Base-by-base conservation (phyloP, 2,888 invertebrate species). In the Mythimna pallens region DNA sequence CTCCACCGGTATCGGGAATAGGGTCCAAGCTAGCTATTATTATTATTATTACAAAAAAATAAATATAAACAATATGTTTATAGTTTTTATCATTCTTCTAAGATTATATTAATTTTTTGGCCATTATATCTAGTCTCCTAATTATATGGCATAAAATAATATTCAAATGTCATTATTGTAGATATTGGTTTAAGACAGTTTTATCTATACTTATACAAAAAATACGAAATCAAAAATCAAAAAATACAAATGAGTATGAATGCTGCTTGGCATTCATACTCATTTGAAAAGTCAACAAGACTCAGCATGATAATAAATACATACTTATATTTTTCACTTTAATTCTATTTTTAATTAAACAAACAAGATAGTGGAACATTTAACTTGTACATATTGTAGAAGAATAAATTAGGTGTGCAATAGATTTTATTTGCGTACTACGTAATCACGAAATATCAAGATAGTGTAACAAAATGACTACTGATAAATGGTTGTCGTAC, bases 391-490 rank as follows among this genome's bases (percentile, higher is more conserved):
- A 22, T 22, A 62, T 55, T 55, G n/a, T 65, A n/a, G 9, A 58
- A 30, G 36, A 77, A 82, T 70, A 63, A 69, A 65, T 65, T 36
- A 55, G 3, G 25, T 50, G 9, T 70, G 17, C 22, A 64, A 40
- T 22, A 58, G 57, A 70, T 73, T 7, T 61, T 83, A 69, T 75
- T 83, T 67, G 54, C 61, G 61, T 67, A 55, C 22, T 50, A 25
- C 3, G 40, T 50, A 64, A 65, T 70, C 57, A 74, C 9, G 25
- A 68, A 30, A 63, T 10, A 71, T 71, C 52, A 61, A 71, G 63
- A 67, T 72, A 57, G 3, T 50, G 43, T 12, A 0, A 3, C 20
- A 30, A 59, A 64, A 62, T 57, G 34, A 30, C 47, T 57, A 2
- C 67, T 40, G 63, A 64, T 68, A 65, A 57, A 54, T 65, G 5